Evolutionary conservation across 1,140 invertebrate species (phyloP).

Genomic region (Aphelenchoides avenae): DNA sequence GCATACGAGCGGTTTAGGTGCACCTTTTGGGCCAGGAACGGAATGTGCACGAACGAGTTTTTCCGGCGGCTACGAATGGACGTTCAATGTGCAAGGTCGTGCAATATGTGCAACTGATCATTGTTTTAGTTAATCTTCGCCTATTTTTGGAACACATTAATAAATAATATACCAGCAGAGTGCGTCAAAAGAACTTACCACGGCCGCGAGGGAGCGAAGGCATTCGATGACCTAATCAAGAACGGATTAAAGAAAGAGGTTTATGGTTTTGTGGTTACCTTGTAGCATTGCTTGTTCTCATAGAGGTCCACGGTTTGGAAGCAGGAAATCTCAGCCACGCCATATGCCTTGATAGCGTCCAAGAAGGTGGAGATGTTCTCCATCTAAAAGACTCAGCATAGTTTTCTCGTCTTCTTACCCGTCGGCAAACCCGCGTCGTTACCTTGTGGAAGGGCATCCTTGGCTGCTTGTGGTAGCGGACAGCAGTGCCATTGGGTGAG

Average conservation of each 20-base stretch:
- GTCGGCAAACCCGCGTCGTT: too few relatives aligned
- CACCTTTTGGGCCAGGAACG: too few relatives aligned
- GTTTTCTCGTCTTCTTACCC: too few relatives aligned
- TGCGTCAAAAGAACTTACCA: constrained; percentile 34
- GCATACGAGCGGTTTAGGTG: too few relatives aligned
- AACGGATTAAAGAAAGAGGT: too few relatives aligned
- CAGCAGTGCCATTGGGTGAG: constrained; percentile 12
- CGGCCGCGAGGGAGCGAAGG: constrained; percentile 53
- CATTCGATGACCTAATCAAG: constrained; percentile 60
- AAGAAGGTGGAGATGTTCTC: constrained; percentile 70
- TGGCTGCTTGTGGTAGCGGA: constrained; percentile 48
- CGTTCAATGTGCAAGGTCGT: too few relatives aligned
- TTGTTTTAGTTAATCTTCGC: too few relatives aligned
- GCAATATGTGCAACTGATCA: too few relatives aligned
- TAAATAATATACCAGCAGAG: constrained; percentile 25
- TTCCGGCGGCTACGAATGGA: too few relatives aligned
- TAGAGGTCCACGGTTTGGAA: constrained; percentile 70
- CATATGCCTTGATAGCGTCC: constrained; percentile 66
- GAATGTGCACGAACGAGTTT: too few relatives aligned
- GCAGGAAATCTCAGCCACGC: constrained; percentile 66
- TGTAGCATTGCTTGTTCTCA: constrained; percentile 68
- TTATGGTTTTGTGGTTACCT: too few relatives aligned
- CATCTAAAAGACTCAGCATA: constrained; percentile 60
- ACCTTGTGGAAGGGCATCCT: constrained; percentile 58
- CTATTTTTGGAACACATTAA: too few relatives aligned